phyloP scores from a whole-genome alignment of 1,140 invertebrate species.

The Calycopis cecrops region DNA sequence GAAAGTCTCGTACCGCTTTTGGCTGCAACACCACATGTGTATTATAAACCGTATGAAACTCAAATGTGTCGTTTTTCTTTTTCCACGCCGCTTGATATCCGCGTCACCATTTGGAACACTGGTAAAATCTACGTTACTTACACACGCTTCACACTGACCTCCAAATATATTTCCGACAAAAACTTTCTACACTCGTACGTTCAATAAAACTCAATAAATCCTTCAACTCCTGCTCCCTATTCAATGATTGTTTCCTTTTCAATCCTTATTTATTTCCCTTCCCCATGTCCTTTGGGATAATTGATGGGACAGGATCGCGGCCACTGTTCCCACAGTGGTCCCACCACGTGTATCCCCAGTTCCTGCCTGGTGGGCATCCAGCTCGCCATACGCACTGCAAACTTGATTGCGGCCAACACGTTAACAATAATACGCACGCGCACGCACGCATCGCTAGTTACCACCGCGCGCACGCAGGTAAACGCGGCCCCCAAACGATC shows the following conservation, averaged over 20 bases:
- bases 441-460: constrained; percentile 71
- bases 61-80: constrained; percentile 54
- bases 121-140: constrained; percentile 58
- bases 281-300: constrained; percentile 3
- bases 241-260: neutral
- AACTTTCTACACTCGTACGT: neutral
- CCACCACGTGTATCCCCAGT: constrained; percentile 93
- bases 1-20: neutral
- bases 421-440: constrained; percentile 75
- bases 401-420: constrained; percentile 73
- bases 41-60: constrained; percentile 46
- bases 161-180: neutral
- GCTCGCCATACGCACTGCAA: constrained; percentile 76
- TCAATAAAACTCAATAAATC: too few relatives aligned
- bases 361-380: constrained; percentile 90
- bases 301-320: constrained; percentile 65
- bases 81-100: constrained; percentile 71
- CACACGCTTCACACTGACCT: constrained; percentile 26
- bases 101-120: constrained; percentile 71
- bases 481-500: constrained; percentile 51
- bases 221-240: neutral
- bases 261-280: neutral
- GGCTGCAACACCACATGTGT: constrained; percentile 28
- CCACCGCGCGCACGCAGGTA: constrained; percentile 75
- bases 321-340: constrained; percentile 94